Conservation (phyloP, 2,797 vertebrate genomes). For the Distichodus sexfasciatus region DNA sequence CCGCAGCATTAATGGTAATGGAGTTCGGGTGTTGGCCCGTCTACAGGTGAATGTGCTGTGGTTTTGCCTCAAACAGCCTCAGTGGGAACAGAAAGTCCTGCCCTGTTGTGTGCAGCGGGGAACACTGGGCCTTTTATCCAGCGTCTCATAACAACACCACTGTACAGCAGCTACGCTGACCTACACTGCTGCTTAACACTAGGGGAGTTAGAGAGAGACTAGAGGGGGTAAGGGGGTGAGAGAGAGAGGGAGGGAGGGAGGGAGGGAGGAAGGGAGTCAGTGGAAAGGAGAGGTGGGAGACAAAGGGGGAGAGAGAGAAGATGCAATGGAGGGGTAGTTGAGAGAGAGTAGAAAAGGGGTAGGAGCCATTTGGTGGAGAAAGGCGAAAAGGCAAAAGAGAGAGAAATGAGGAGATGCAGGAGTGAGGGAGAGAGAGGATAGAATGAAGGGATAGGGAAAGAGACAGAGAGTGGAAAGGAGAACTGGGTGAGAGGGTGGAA, state of each 20-base stretch:
- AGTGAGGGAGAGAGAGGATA: too few relatives aligned
- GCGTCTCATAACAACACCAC: conserved; percentile 34
- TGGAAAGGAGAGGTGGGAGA: conserved; percentile 13
- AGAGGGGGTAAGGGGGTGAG: conserved; percentile 5
- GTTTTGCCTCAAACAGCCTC: neutral
- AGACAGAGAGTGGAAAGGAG: too few relatives aligned
- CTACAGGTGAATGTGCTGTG: neutral
- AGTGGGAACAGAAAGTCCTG: conserved; percentile 67
- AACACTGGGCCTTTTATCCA: conserved; percentile 77
- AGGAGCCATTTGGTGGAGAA: too few relatives aligned
- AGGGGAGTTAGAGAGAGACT: neutral
- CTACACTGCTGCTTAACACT: conserved; percentile 37
- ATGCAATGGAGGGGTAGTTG: too few relatives aligned
- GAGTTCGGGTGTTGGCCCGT: neutral
- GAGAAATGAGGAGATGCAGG: too few relatives aligned
- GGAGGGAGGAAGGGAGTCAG: conserved; percentile 39
- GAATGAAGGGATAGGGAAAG: too few relatives aligned
- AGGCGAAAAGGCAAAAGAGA: too few relatives aligned
- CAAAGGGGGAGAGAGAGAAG: conserved; percentile 34
- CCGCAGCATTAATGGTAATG: too few relatives aligned
- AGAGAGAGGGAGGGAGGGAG: conserved; percentile 47
- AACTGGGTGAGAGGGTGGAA: too few relatives aligned
- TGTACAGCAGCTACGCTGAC: conserved; percentile 56
- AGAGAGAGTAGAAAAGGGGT: too few relatives aligned
- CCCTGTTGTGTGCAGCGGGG: conserved; percentile 67